Base-by-base conservation (phyloP, 2,797 vertebrate genomes). In the Anabacerthia variegaticeps region DNA sequence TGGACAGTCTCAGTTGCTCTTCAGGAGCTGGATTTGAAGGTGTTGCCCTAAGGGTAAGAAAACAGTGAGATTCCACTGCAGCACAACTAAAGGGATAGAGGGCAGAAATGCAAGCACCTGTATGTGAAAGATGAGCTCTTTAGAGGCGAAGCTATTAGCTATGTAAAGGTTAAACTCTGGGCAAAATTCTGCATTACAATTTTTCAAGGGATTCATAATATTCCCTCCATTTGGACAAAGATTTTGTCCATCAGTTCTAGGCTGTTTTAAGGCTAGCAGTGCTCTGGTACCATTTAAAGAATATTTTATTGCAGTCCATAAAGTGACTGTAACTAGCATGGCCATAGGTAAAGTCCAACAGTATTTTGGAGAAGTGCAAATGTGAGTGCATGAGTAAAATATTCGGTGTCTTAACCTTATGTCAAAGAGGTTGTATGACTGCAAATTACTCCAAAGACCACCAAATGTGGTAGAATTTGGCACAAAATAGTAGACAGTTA, bases 251-350 rank as follows among this genome's bases (percentile, higher is more conserved):
- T 13, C 12, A n/a, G 3, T 66, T 81, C 30, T 43, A 71, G 46
- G 27, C 12, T 58, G 15, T 8, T 68, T 78, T 68, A 71, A 61
- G 37, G 10, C 8, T 24, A 76, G 51, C 43, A 30, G 8, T 55
- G 41, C 21, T 28, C 30, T 51, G 24, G 19, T 54, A 24, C 48
- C 20, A 51, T 32, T 67, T 71, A 63, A 67, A 20, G 15, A 12
- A 16, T 56, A 71, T 67, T 93, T 85, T 46, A n/a, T 7, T 66
- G 15, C 48, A 80, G 6, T 39, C 65, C 22, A 36, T 41, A 55
- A 73, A 52, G 32, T 37, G 52, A 44, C 14, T 52, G 12, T 61
- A 74, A 55, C 15, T 55, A 63, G 12, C 0, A 0, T 19, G 52
- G 55, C 18, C 18, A 12, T 2, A 78, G 24, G 10, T 68, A 32